A percentile compares a stretch with the other conserved stretches of the same genome.
phyloP scores from a whole-genome alignment of 2,797 vertebrate species.

The Eulemur rubriventer region DNA sequence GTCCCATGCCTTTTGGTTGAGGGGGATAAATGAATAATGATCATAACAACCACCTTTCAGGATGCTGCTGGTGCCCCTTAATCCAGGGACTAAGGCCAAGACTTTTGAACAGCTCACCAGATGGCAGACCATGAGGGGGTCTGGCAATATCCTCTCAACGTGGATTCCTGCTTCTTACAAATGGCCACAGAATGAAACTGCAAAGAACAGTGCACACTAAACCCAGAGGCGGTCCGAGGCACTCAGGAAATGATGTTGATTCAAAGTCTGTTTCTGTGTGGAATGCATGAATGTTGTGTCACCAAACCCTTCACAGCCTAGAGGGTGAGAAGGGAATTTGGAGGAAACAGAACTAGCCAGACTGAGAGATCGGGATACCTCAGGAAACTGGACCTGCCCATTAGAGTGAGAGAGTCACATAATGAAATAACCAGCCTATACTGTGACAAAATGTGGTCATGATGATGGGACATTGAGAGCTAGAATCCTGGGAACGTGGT shows the following conservation, averaged over 20 bases:
- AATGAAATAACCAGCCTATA: neutral
- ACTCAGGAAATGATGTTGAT: neutral
- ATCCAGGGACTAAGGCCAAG: neutral
- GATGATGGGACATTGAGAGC: neutral
- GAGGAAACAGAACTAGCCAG: neutral
- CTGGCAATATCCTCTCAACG: neutral
- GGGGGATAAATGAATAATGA: neutral
- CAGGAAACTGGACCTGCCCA: neutral
- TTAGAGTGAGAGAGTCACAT: neutral
- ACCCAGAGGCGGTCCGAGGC: neutral
- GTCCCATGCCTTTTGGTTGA: neutral
- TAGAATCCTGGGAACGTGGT: neutral
- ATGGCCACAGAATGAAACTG: neutral
- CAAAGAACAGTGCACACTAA: neutral
- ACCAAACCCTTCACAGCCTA: neutral
- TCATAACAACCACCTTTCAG: neutral
- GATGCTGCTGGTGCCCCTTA: neutral
- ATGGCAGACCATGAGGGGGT: neutral
- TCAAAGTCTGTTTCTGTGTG: neutral
- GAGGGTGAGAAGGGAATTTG: neutral
- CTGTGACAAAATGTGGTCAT: neutral
- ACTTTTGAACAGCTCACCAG: neutral
- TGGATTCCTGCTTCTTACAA: neutral
- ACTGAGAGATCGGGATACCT: neutral
- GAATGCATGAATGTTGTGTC: neutral